phyloP scores from a whole-genome alignment of 1,140 invertebrate species.

The Sarcophaga bullata region DNA sequence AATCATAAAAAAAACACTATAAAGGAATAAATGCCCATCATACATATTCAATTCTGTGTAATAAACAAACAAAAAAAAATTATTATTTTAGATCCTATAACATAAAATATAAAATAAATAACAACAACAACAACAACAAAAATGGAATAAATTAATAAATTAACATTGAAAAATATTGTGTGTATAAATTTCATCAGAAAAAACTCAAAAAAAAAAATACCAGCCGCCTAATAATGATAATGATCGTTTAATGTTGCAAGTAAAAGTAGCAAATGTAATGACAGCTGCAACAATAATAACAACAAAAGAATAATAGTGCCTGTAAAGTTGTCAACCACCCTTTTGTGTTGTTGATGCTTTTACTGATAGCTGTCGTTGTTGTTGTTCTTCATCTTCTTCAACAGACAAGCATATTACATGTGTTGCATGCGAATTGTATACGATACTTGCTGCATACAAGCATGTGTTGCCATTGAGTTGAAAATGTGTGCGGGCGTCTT shows the following conservation, averaged over 20 bases:
- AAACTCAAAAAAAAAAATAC: too few relatives aligned
- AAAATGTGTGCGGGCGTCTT: slow-evolving; percentile 11
- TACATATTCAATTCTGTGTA: not conserved
- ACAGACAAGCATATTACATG: too few relatives aligned
- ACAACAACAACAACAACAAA: not conserved
- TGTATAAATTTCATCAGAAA: not conserved
- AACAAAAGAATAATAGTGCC: not conserved
- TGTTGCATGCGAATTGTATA: too few relatives aligned
- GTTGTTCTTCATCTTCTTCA: too few relatives aligned
- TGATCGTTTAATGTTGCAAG: too few relatives aligned
- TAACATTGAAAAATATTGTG: not conserved
- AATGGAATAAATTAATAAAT: slow-evolving; percentile 8
- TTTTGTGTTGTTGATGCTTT: not conserved
- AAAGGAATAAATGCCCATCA: not conserved
- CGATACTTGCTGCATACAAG: not conserved
- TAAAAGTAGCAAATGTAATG: not conserved
- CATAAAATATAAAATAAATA: too few relatives aligned
- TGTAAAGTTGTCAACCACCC: slow-evolving; percentile 17
- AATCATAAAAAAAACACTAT: not conserved
- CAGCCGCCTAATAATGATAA: too few relatives aligned
- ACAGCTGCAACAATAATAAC: not conserved
- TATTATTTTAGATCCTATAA: too few relatives aligned
- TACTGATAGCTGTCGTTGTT: not conserved
- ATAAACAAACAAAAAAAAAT: too few relatives aligned
- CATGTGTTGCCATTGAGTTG: not conserved